Evolutionary conservation across 2,113 vertebrate species (phyloP).

Genomic region (Heterotilapia buettikoferi): DNA sequence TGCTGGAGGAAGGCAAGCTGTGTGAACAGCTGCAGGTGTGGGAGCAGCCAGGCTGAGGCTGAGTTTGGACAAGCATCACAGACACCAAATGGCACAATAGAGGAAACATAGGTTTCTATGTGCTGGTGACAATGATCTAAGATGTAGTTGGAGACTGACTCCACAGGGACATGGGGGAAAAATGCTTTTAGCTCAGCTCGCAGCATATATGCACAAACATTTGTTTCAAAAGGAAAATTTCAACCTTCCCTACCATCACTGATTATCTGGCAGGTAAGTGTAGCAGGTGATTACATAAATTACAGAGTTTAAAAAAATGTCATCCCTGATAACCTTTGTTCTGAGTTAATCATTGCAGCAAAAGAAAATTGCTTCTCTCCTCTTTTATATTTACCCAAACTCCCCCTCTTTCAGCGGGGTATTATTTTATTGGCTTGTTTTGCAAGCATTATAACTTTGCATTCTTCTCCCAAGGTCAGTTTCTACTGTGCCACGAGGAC

Average conservation of each 20-base stretch:
- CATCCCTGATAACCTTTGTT: constrained; percentile 65
- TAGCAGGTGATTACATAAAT: constrained; percentile 51
- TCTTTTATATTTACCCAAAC: constrained; percentile 74
- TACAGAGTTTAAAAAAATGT: constrained; percentile 51
- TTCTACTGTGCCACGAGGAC: constrained; percentile 71
- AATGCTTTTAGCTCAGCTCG: not conserved
- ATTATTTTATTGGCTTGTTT: constrained; percentile 80
- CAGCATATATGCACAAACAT: not conserved
- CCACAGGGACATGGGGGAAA: not conserved
- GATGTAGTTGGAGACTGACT: constrained; percentile 9
- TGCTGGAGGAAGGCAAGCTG: constrained; percentile 26
- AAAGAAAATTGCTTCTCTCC: constrained; percentile 55
- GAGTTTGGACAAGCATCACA: constrained; percentile 29
- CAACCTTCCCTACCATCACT: constrained; percentile 2
- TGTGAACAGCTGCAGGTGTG: constrained; percentile 62
- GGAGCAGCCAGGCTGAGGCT: not conserved
- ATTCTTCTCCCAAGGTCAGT: constrained; percentile 85
- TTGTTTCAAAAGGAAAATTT: constrained; percentile 5
- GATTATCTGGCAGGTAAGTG: constrained; percentile 40
- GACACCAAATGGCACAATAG: constrained; percentile 20
- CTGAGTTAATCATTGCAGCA: constrained; percentile 66
- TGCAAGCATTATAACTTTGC: constrained; percentile 74
- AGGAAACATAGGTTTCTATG: constrained; percentile 11
- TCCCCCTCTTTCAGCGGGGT: constrained; percentile 60
- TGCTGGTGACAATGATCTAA: constrained; percentile 22